Conservation (phyloP, 2,888 invertebrate species). For the Cecidostiba fungosa region DNA sequence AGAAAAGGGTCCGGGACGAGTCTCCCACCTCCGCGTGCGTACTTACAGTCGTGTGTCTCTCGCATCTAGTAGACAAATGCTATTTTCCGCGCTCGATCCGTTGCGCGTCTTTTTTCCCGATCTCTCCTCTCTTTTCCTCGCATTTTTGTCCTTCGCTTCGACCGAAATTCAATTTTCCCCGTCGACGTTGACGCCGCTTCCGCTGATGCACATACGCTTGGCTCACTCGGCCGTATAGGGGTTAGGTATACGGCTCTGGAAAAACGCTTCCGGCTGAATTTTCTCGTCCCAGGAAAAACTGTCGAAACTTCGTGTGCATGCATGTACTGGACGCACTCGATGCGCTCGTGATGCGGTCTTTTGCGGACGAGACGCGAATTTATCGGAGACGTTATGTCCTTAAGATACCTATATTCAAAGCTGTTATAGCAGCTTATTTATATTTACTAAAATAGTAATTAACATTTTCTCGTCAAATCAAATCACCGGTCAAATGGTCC, state of each 20-base stretch:
- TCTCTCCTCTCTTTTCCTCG: background rate
- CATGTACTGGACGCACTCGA: background rate
- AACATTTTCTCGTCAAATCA: too few relatives aligned
- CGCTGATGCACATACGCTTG: conserved; percentile 3
- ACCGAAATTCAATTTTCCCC: conserved; percentile 47
- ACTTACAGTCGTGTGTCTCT: conserved; percentile 12
- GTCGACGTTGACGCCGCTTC: background rate
- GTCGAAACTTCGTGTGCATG: conserved; percentile 30
- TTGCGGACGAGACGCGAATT: background rate
- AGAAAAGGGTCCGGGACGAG: conserved; percentile 1
- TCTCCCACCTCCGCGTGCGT: background rate
- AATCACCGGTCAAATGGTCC: too few relatives aligned
- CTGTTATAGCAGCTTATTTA: too few relatives aligned
- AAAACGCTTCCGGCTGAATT: conserved; percentile 28
- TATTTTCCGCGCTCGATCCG: conserved; percentile 45
- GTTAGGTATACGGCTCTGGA: background rate
- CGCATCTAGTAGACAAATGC: conserved; percentile 25
- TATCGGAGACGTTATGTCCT: background rate
- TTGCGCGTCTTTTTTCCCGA: conserved; percentile 35
- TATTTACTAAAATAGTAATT: too few relatives aligned
- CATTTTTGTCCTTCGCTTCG: conserved; percentile 32
- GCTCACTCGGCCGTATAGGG: background rate
- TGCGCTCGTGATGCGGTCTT: background rate
- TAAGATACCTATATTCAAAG: too few relatives aligned
- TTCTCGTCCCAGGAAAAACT: conserved; percentile 26